Evolutionary conservation across 2,797 vertebrate species (phyloP).

Genomic region (Psittacula echo): DNA sequence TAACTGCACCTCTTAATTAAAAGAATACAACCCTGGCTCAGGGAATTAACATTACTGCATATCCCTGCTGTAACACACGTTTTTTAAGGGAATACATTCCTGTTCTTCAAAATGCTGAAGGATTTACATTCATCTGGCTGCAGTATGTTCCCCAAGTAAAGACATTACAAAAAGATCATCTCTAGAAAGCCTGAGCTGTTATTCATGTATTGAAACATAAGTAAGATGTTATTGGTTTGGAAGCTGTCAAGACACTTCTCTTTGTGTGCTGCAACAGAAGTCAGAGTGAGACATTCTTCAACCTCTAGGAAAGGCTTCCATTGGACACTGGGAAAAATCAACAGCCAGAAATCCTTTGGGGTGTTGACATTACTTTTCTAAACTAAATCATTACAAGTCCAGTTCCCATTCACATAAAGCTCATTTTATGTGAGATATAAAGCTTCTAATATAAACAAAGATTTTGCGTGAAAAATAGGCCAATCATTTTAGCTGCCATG

Average conservation of each 20-base stretch:
- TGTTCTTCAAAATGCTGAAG: conserved; percentile 49
- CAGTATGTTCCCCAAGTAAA: conserved; percentile 73
- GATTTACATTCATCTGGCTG: conserved; percentile 77
- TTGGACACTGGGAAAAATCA: conserved; percentile 29
- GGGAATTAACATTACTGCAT: conserved; percentile 48
- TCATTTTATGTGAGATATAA: conserved; percentile 50
- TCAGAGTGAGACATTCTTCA: conserved; percentile 2
- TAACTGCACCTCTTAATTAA: conserved; percentile 46
- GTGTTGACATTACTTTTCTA: conserved; percentile 37
- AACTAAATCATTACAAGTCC: conserved; percentile 31
- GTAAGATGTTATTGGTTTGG: conserved; percentile 60
- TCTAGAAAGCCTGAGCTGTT: conserved; percentile 50
- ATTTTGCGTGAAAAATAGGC: not conserved
- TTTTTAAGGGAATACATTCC: conserved; percentile 76
- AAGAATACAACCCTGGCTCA: not conserved
- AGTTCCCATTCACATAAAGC: conserved; percentile 28
- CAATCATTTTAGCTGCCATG: not conserved
- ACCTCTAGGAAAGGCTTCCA: not conserved
- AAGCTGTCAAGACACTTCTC: conserved; percentile 48
- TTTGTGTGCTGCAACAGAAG: conserved; percentile 33
- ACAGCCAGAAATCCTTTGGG: conserved; percentile 33
- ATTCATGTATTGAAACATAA: conserved; percentile 50
- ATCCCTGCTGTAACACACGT: conserved; percentile 72
- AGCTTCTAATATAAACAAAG: conserved; percentile 23
- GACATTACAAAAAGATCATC: conserved; percentile 52